phyloP scores from a whole-genome alignment of 2,888 invertebrate genomes.

The Noctuana brunneofusca region DNA sequence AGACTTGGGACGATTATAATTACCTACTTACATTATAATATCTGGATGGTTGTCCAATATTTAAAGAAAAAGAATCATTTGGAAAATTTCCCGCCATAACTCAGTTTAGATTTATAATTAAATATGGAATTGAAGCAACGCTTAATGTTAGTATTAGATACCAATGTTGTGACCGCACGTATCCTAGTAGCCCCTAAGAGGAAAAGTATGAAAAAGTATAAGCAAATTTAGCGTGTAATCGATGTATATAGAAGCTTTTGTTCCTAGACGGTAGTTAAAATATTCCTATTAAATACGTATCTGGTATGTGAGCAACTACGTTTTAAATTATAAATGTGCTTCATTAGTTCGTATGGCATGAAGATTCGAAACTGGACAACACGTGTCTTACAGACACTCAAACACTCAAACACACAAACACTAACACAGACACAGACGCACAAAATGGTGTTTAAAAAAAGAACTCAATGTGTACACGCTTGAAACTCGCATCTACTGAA shows the following conservation, averaged over 20 bases:
- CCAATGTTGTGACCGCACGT: slow-evolving; percentile 17
- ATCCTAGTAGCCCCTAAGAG: neutral
- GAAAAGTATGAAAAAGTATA: neutral
- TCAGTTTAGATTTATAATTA: neutral
- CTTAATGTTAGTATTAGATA: slow-evolving; percentile 7
- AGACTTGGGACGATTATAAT: neutral
- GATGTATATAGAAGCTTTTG: slow-evolving; percentile 50
- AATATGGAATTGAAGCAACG: slow-evolving; percentile 15
- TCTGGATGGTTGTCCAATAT: neutral
- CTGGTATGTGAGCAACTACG: slow-evolving; percentile 81
- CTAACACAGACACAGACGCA: slow-evolving; percentile 48
- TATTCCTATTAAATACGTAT: slow-evolving; percentile 51
- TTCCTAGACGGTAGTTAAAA: slow-evolving; percentile 51
- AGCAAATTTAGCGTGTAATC: slow-evolving; percentile 10
- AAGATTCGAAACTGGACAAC: slow-evolving; percentile 52
- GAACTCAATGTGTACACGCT: slow-evolving; percentile 27
- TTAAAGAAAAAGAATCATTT: neutral
- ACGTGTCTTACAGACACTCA: slow-evolving; percentile 38
- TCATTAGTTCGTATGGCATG: slow-evolving; percentile 70
- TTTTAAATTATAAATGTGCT: slow-evolving; percentile 68
- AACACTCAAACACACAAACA: slow-evolving; percentile 40
- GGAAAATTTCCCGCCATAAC: slow-evolving; percentile 30
- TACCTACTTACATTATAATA: too few relatives aligned
- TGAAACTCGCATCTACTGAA: slow-evolving; percentile 26
- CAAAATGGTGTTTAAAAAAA: slow-evolving; percentile 37